Conservation (phyloP, 2,113 vertebrate genomes). For the Anguilla japonica region DNA sequence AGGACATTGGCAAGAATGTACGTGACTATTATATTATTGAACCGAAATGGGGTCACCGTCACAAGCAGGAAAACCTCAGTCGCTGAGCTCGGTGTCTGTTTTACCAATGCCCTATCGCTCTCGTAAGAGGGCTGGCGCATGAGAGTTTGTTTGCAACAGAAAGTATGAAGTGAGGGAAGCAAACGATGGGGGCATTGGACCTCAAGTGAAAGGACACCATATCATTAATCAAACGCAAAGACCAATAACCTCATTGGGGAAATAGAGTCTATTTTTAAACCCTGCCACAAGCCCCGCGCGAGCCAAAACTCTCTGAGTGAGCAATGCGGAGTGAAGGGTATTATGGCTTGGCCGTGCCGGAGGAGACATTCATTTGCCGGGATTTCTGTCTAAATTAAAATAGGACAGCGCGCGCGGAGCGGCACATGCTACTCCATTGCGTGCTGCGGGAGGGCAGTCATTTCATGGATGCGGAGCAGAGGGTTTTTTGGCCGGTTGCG, state of each 20-base stretch:
- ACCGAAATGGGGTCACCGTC: neutral
- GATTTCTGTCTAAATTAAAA: neutral
- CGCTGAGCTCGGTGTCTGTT: neutral
- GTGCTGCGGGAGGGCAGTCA: neutral
- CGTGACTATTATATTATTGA: neutral
- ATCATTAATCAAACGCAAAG: constrained; percentile 63
- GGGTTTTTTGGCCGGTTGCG: neutral
- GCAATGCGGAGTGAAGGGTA: neutral
- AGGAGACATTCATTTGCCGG: neutral
- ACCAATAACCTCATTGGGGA: constrained; percentile 8
- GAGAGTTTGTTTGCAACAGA: neutral
- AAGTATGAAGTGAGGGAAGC: neutral
- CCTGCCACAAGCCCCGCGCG: neutral
- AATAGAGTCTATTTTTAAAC: neutral
- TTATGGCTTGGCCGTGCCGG: neutral
- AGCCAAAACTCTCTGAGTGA: neutral
- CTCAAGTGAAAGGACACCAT: constrained; percentile 57
- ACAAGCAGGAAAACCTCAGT: neutral
- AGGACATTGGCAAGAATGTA: neutral
- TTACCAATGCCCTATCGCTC: neutral
- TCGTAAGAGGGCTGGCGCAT: neutral
- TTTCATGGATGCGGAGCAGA: neutral
- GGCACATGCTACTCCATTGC: neutral
- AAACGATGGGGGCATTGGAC: constrained; percentile 52
- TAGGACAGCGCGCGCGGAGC: neutral